Evolutionary conservation across 2,113 vertebrate genomes (phyloP), one percentile per base, ranked within the genome.

Genomic region (Arizona elegans): DNA sequence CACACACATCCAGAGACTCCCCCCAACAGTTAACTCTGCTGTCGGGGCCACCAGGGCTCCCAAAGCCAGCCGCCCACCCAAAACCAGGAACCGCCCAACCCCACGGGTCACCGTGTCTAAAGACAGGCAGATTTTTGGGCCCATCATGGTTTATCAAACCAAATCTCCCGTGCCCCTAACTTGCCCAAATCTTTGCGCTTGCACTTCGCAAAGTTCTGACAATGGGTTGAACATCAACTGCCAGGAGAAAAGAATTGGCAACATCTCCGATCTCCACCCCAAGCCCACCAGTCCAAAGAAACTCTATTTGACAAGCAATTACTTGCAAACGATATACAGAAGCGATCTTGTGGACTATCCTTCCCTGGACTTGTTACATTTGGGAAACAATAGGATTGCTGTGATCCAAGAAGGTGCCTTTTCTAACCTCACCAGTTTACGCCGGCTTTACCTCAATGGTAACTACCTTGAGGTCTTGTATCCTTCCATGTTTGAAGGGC

Each of bases 101-200:
- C 98, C 99, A 5, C 98, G 99, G 92, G 98, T 99, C 81, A 98
- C 98, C 2, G 97, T 98, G 65, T 98, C 98, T 0, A 99, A 99
- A 97, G 99, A 99, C 97, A 98, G 98, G 85, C 99, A 99, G 89
- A 99, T 99, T 92, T 99, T 99, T 3, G 99, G 99, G 89, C 99
- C 99, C 0, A 99, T 99, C 70, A 99, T 99, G 99, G 99, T 99
- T 93, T 99, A 99, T 96, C 99, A 99, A 97, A 99, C 99, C 4
- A 98, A 99, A 92, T 99, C 99, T 59, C 99, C 99, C 0, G 98
- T 99, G 92, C 99, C 99, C 91, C 98, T 99, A 94, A 97, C 98
- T 23, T 99, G 99, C 92, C 99, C 99, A 15, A 97, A 97, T 21
- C 98, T 98, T 92, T 99, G 99, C 3, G 98, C 99, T 92, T 99